Conservation (phyloP, 2,797 vertebrate genomes). For the Scleropages formosus region DNA sequence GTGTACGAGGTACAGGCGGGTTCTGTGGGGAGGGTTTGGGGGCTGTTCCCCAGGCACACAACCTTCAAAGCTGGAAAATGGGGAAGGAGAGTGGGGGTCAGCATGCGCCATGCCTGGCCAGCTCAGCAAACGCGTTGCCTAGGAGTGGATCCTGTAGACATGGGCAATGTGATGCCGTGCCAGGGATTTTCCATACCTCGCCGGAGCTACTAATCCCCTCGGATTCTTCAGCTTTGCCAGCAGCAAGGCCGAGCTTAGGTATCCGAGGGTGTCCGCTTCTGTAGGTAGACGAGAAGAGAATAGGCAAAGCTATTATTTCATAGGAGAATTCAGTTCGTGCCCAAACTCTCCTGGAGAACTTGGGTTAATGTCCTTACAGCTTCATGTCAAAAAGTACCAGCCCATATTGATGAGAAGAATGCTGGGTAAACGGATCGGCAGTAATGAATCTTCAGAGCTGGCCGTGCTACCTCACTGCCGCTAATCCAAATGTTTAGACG, state of each 20-base stretch:
- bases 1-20: background rate
- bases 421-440: conserved; percentile 40
- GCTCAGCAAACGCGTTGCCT: background rate
- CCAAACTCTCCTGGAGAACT: background rate
- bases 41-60: background rate
- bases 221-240: background rate
- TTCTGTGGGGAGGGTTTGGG: background rate
- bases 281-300: conserved; percentile 15
- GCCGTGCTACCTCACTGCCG: conserved; percentile 30
- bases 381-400: background rate
- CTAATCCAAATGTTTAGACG: conserved; percentile 36
- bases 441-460: conserved; percentile 37
- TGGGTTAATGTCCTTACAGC: background rate
- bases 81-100: background rate
- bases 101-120: background rate
- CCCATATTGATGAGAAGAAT: background rate
- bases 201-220: background rate
- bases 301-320: background rate
- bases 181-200: background rate
- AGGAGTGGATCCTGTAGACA: background rate
- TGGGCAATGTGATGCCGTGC: background rate
- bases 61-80: background rate
- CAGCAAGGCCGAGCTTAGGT: background rate
- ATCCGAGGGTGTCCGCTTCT: background rate
- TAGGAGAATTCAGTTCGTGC: background rate